These are phyloP conservation scores for Solea senegalensis DNA, from an alignment of 2,113 vertebrate species.

Conservation along the genomic window DNA sequence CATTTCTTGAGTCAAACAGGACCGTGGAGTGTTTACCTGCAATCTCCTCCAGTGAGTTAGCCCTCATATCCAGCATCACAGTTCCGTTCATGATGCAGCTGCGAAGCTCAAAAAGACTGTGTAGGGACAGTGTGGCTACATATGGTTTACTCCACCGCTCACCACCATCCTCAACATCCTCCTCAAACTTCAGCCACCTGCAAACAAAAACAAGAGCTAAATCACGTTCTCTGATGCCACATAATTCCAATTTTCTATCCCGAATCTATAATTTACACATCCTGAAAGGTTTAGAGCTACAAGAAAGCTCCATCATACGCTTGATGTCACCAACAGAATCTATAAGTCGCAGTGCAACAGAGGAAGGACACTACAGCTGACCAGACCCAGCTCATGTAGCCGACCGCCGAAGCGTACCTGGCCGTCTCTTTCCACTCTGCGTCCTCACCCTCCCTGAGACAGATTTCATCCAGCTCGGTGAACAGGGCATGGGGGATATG, in stretches of 20 bases:
- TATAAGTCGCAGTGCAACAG: conserved; percentile 13
- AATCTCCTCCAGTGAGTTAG: conserved; percentile 96
- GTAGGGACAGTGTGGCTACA: conserved; percentile 94
- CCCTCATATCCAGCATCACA: conserved; percentile 97
- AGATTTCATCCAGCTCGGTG: conserved; percentile 98
- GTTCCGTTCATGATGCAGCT: conserved; percentile 98
- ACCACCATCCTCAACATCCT: conserved; percentile 98
- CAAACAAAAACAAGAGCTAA: neutral
- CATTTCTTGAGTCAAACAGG: too few species aligned
- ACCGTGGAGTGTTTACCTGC: conserved; percentile 82
- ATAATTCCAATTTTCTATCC: too few species aligned
- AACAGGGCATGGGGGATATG: conserved; percentile 98
- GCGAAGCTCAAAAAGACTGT: conserved; percentile 96
- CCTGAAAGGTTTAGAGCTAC: too few species aligned
- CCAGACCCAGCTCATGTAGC: conserved; percentile 1
- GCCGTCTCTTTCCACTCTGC: conserved; percentile 98
- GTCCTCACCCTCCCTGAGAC: conserved; percentile 94
- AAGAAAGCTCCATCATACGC: neutral
- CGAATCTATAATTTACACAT: too few species aligned
- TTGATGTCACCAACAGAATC: neutral
- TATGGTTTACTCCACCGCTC: conserved; percentile 99
- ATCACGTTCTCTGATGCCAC: neutral
- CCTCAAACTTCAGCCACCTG: conserved; percentile 99
- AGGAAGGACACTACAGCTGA: neutral
- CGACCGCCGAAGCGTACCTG: conserved; percentile 80